Base-by-base conservation (phyloP, 2,888 invertebrate genomes). In the Megamerina dolium region DNA sequence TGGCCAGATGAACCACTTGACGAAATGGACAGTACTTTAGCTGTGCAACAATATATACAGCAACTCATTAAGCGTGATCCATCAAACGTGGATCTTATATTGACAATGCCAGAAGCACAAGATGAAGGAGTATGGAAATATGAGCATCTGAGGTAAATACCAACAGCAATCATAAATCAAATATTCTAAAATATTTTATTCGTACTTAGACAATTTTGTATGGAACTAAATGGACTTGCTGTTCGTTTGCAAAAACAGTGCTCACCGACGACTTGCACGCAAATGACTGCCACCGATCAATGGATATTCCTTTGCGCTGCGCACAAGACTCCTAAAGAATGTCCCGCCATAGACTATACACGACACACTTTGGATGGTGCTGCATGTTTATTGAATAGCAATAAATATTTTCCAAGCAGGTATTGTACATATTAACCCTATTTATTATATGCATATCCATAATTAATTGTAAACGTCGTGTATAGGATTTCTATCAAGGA, bases 111-210 rank as follows among this genome's bases (percentile, higher is more conserved):
- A 2, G 95, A 96, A 58, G 86, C 89, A 16, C 95, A 96, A 73
- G 96, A 97, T 68, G 95, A 96, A 72, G 96, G 97, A 29, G 97
- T 99, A 37, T 99, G 99, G 99, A 99, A 99, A 74, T 99, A 99
- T 71, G 99, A 99, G 75, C 99, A 99, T 76, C 78, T 99, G 46
- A 81, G 89, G 88, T 87, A 71, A 48, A 36, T 9, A 9, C 18
- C 5, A 21, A 20, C 20, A 8, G 13, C 2, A 20, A 14, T 14
- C 14, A 14, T 36, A 33, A n/a, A n/a, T 23, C 6, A 23, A 8
- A 23, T 23, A 23, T 8, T 23, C 10, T 8, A n/a, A n/a, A n/a
- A n/a, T 10, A 20, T 17, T 14, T 19, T 36, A 13, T 37, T 19
- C 23, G 20, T 36, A 72, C 74, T 16, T 63, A 87, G 97, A 58